A percentile compares a stretch with the other conserved stretches of the same genome.
phyloP scores from a whole-genome alignment of 2,797 vertebrate species.

The Crocidura indochinensis region DNA sequence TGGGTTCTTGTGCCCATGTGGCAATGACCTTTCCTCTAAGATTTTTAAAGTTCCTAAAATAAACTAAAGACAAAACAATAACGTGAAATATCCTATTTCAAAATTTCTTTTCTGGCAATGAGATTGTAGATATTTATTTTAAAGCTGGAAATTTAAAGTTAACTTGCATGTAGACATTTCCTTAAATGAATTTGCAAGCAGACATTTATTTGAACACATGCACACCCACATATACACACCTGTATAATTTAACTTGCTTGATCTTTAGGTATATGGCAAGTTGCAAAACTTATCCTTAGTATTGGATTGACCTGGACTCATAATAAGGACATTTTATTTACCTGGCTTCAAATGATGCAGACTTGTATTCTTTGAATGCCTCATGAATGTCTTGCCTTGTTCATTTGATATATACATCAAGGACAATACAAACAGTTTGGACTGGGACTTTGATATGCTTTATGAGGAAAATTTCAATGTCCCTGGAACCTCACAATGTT shows the following conservation, averaged over 20 bases:
- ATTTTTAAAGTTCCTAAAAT: conserved; percentile 55
- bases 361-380: conserved; percentile 26
- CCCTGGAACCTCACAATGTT: neutral
- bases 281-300: conserved; percentile 43
- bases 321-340: conserved; percentile 45
- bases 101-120: conserved; percentile 7
- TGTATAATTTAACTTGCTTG: conserved; percentile 29
- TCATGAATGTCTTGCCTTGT: neutral
- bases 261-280: conserved; percentile 38
- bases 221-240: neutral
- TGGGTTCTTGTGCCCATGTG: neutral
- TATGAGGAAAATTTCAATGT: neutral
- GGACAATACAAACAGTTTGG: conserved; percentile 3
- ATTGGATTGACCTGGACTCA: conserved; percentile 19
- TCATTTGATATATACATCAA: neutral
- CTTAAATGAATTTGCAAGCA: conserved; percentile 41
- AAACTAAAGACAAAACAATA: conserved; percentile 55
- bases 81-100: conserved; percentile 52
- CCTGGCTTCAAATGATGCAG: neutral
- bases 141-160: conserved; percentile 33
- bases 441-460: neutral
- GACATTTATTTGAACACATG: neutral
- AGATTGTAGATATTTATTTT: conserved; percentile 38
- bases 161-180: conserved; percentile 42
- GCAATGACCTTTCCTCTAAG: neutral